A percentile compares a stretch with the other conserved stretches of the same genome.
phyloP scores from a whole-genome alignment of 2,888 invertebrate genomes.

The Diarsia dahlii region DNA sequence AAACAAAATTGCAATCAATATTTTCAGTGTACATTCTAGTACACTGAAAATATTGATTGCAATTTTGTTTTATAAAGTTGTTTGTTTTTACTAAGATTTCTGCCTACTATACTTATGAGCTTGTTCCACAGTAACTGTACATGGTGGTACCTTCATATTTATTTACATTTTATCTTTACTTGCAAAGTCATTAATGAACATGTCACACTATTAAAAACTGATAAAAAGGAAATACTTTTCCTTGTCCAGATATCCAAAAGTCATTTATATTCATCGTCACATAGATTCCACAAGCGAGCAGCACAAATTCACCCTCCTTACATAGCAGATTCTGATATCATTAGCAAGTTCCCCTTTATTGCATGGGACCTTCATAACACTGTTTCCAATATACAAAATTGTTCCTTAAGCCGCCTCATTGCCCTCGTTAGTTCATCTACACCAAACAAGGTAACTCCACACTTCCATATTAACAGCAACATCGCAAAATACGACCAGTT shows the following conservation, averaged over 20 bases:
- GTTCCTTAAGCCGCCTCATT: conserved; percentile 52
- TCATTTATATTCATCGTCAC: neutral
- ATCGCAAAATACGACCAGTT: conserved; percentile 32
- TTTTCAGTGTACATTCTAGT: too few species aligned
- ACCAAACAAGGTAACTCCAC: conserved; percentile 69
- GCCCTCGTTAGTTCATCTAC: conserved; percentile 57
- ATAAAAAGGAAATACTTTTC: neutral
- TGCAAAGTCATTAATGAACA: neutral
- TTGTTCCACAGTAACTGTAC: too few species aligned
- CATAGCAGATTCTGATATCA: neutral
- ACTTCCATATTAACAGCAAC: conserved; percentile 72
- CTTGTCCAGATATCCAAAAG: neutral
- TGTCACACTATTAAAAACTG: neutral
- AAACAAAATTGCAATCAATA: too few species aligned
- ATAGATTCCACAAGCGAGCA: neutral
- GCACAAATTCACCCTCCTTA: conserved; percentile 2
- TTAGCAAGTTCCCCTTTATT: conserved; percentile 25
- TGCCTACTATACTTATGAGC: too few species aligned
- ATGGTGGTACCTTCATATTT: neutral
- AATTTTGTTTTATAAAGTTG: too few species aligned
- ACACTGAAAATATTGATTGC: too few species aligned
- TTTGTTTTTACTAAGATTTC: too few species aligned
- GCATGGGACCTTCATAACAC: conserved; percentile 28
- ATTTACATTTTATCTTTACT: too few species aligned
- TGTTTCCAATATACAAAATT: conserved; percentile 53